phyloP scores from a whole-genome alignment of 2,888 invertebrate genomes.

The Tetropium fuscum region DNA sequence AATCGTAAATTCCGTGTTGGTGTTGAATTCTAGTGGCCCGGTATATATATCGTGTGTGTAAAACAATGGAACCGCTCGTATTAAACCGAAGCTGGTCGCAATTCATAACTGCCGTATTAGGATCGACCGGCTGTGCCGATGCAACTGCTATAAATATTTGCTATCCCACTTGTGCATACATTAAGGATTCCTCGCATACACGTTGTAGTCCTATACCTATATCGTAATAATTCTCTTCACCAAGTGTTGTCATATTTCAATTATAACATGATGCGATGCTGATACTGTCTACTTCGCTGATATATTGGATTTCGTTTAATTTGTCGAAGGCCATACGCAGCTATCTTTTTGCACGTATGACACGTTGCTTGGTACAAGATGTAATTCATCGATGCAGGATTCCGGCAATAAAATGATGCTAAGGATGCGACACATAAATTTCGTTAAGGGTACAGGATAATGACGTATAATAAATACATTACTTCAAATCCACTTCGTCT shows the following conservation, averaged over 20 bases:
- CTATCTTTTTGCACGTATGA: no score
- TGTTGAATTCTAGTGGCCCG: conserved; percentile 43
- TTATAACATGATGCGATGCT: background rate
- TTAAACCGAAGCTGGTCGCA: conserved; percentile 43
- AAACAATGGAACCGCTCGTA: conserved; percentile 42
- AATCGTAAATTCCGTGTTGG: conserved; percentile 40
- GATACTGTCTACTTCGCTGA: background rate
- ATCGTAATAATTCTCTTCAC: background rate
- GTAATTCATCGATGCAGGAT: no score
- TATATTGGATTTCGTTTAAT: conserved; percentile 1
- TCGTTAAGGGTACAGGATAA: no score
- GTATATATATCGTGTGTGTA: conserved; percentile 42
- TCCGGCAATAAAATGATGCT: no score
- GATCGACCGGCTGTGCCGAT: conserved; percentile 43
- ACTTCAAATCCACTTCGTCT: no score
- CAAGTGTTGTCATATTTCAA: conserved; percentile 3
- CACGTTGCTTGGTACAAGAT: no score
- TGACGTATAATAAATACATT: no score
- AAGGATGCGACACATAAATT: no score
- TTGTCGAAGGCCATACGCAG: background rate
- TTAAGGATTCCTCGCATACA: conserved; percentile 5
- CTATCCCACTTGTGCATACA: conserved; percentile 40
- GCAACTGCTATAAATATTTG: conserved; percentile 46
- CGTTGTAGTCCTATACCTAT: background rate
- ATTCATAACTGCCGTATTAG: conserved; percentile 59